These are phyloP conservation scores for Ivindomyrus marchei DNA, from an alignment of 2,113 vertebrate species.

Conservation along the genomic window DNA sequence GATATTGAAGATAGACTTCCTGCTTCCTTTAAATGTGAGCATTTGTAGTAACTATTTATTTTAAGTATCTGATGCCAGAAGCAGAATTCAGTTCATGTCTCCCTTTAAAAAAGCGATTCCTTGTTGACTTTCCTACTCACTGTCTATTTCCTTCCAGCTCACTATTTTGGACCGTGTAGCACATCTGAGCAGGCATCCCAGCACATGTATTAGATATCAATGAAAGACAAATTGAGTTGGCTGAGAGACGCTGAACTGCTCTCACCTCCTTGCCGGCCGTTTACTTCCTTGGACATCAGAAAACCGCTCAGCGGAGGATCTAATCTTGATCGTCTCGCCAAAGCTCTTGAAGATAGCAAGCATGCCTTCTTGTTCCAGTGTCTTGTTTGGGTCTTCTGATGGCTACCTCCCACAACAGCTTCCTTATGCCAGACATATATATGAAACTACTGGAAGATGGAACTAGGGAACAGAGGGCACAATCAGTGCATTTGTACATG, in stretches of 20 bases:
- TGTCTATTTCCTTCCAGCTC: neutral
- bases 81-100: neutral
- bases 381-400: neutral
- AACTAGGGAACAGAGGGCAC: neutral
- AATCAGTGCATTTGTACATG: neutral
- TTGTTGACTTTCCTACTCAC: neutral
- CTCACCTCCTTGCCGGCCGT: neutral
- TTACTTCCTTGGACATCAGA: neutral
- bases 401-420: neutral
- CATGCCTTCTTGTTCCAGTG: neutral
- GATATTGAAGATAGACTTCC: neutral
- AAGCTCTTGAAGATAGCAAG: neutral
- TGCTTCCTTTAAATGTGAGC: neutral
- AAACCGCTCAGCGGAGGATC: neutral
- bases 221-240: neutral
- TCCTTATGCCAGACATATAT: neutral
- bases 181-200: neutral
- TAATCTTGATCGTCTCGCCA: neutral
- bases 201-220: neutral
- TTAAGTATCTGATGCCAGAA: neutral
- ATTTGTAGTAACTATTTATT: neutral
- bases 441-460: neutral
- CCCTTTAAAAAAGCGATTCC: neutral
- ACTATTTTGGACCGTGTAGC: neutral
- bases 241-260: neutral